Conservation (phyloP, 2,888 invertebrate genomes). For the Dolichopus griseipennis region DNA sequence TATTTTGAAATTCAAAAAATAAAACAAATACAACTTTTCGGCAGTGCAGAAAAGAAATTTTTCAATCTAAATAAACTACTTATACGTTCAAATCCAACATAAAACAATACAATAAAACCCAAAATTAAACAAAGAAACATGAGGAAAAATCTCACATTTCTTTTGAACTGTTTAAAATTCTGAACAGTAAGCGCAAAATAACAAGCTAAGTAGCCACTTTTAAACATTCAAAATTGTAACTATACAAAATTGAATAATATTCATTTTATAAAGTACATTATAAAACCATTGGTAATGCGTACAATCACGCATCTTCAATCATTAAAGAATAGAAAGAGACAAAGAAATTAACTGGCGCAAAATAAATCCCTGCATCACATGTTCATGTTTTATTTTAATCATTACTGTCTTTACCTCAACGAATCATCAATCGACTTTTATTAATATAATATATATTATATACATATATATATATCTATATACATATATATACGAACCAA, state of each 20-base stretch:
- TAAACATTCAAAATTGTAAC: background rate
- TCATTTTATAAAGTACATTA: background rate
- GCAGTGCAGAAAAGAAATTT: background rate
- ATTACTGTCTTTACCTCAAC: too few relatives aligned
- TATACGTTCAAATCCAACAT: background rate
- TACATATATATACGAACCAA: too few relatives aligned
- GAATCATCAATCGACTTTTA: too few relatives aligned
- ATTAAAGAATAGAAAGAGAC: too few relatives aligned
- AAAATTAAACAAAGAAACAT: background rate
- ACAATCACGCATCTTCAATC: too few relatives aligned
- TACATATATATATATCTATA: too few relatives aligned
- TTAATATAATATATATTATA: too few relatives aligned
- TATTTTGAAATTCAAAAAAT: background rate
- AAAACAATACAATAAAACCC: too few relatives aligned
- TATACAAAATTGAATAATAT: background rate
- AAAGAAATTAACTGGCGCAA: too few relatives aligned
- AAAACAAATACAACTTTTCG: background rate
- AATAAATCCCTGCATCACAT: too few relatives aligned
- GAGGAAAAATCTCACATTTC: background rate
- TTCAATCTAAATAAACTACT: background rate
- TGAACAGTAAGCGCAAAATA: background rate
- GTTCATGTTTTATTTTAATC: too few relatives aligned
- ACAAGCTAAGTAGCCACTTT: constrained; percentile 3
- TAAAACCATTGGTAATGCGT: too few relatives aligned
- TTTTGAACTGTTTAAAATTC: constrained; percentile 6